These are phyloP conservation scores for Drosophila paranaensis DNA, from an alignment of 2,888 invertebrate species.

Conservation along the genomic window DNA sequence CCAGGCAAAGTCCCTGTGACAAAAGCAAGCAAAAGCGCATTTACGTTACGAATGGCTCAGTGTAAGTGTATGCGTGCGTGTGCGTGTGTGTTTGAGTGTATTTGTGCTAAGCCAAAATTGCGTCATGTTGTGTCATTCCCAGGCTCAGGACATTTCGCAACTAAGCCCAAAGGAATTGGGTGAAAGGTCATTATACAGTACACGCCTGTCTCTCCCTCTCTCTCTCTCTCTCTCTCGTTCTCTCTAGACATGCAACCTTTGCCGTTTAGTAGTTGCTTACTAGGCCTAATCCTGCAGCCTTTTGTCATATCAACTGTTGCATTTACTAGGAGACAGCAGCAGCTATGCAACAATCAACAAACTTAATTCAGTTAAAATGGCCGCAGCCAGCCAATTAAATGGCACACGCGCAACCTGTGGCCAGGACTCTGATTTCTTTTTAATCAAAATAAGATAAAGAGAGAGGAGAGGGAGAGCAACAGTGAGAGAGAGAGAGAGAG, in stretches of 20 bases:
- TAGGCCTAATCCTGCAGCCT: conserved; percentile 22
- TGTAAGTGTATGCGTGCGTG: conserved; percentile 4
- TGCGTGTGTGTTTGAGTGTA: conserved; percentile 15
- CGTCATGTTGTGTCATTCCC: conserved; percentile 48
- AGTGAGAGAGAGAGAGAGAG: background rate
- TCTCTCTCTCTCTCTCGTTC: background rate
- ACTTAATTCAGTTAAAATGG: conserved; percentile 64
- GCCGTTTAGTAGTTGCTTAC: conserved; percentile 40
- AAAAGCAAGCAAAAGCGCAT: conserved; percentile 43
- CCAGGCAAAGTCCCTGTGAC: conserved; percentile 39
- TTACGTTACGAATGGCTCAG: conserved; percentile 23
- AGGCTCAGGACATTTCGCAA: conserved; percentile 7
- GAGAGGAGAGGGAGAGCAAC: background rate
- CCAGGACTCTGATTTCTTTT: conserved; percentile 37
- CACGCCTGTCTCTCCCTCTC: conserved; percentile 1
- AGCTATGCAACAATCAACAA: conserved; percentile 37
- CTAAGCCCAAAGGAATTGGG: conserved; percentile 42
- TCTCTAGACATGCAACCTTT: background rate
- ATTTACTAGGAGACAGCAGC: conserved; percentile 22
- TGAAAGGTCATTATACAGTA: conserved; percentile 43
- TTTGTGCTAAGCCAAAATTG: conserved; percentile 49
- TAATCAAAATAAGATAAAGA: conserved; percentile 1
- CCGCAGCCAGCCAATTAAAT: conserved; percentile 68
- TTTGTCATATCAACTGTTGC: conserved; percentile 60
- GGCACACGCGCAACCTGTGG: conserved; percentile 45